A percentile compares a stretch with the other conserved stretches of the same genome.
Evolutionary conservation across 1,140 invertebrate species (phyloP).

Genomic region (Asbolus verrucosus): DNA sequence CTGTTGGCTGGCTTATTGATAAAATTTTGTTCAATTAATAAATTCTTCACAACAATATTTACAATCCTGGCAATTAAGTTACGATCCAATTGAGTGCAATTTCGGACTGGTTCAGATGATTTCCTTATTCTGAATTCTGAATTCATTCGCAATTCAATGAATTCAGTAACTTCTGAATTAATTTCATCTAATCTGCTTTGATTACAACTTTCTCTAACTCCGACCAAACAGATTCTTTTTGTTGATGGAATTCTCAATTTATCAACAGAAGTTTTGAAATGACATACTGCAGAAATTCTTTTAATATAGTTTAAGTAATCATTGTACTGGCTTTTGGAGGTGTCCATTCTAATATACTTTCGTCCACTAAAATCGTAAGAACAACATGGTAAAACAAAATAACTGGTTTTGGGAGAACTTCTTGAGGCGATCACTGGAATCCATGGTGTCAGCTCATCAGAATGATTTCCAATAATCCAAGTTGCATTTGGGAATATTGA

Average conservation of each 20-base stretch:
- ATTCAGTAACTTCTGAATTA: constrained; percentile 58
- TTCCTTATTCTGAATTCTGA: constrained; percentile 74
- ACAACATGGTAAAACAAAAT: constrained; percentile 96
- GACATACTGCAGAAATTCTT: constrained; percentile 77
- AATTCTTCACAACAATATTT: constrained; percentile 69
- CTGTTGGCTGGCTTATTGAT: constrained; percentile 46
- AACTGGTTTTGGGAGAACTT: constrained; percentile 76
- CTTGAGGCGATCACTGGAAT: constrained; percentile 91
- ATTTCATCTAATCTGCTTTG: constrained; percentile 61
- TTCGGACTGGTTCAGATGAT: constrained; percentile 78
- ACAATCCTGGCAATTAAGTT: constrained; percentile 75
- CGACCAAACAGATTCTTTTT: constrained; percentile 88
- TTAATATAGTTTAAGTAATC: constrained; percentile 87
- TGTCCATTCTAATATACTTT: constrained; percentile 80
- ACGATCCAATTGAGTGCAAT: constrained; percentile 88
- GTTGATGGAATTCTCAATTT: constrained; percentile 96
- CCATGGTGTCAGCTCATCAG: constrained; percentile 98
- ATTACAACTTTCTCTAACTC: constrained; percentile 70
- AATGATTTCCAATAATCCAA: constrained; percentile 99
- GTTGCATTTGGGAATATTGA: constrained; percentile 82
- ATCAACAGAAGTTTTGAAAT: constrained; percentile 83
- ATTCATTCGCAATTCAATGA: constrained; percentile 49
- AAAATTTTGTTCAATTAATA: constrained; percentile 68
- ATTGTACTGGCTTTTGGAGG: constrained; percentile 80
- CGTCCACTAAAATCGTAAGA: constrained; percentile 89